These are phyloP conservation scores for Thalassoma bifasciatum DNA, from an alignment of 2,113 vertebrate genomes.

Conservation along the genomic window DNA sequence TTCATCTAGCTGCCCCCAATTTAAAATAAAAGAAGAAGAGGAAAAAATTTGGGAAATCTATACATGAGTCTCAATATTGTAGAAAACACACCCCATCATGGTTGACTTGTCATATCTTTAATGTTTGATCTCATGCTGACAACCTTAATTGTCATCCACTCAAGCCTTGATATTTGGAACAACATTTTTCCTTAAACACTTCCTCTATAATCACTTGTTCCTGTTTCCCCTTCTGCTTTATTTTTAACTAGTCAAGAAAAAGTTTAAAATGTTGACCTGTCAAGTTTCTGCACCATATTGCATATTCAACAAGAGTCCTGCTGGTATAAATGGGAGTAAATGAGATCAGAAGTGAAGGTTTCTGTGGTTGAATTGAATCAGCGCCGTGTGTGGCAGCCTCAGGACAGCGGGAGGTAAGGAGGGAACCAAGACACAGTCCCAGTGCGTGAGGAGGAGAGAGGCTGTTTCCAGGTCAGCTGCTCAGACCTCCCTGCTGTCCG, in stretches of 20 bases:
- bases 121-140: slow-evolving; percentile 20
- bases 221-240: not conserved
- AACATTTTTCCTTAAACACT: slow-evolving; percentile 3
- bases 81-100: not conserved
- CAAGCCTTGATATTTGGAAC: not conserved
- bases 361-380: slow-evolving; percentile 12
- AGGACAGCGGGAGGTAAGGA: slow-evolving; percentile 40
- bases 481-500: slow-evolving; percentile 63
- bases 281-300: not conserved
- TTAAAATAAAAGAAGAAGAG: no score
- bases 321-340: slow-evolving; percentile 12
- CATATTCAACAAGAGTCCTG: not conserved
- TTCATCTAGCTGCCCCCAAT: no score
- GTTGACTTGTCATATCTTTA: slow-evolving; percentile 9
- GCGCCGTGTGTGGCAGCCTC: slow-evolving; percentile 41
- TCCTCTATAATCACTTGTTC: not conserved
- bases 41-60: not conserved
- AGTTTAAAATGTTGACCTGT: not conserved
- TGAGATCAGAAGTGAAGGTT: slow-evolving; percentile 32
- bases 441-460: slow-evolving; percentile 53
- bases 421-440: slow-evolving; percentile 35
- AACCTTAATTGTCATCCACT: slow-evolving; percentile 15
- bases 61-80: not conserved
- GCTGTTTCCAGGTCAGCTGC: slow-evolving; percentile 82
- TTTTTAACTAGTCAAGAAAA: not conserved